A percentile compares a stretch with the other conserved stretches of the same genome.
Conservation (phyloP, 2,888 invertebrate genomes). For the Chymomyza amoena region DNA sequence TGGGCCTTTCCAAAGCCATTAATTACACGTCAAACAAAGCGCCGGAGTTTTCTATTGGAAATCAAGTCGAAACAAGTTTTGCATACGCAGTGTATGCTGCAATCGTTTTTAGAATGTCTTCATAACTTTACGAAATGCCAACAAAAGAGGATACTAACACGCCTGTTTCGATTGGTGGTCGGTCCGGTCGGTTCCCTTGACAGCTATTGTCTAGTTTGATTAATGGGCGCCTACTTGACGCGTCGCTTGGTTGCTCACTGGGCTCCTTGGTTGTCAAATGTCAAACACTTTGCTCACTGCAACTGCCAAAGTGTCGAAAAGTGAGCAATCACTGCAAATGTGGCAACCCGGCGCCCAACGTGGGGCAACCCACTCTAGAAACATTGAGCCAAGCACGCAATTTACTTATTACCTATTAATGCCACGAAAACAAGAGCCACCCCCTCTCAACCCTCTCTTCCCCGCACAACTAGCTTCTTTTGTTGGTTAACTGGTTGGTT, state of each 20-base stretch:
- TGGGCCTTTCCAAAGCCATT: conserved; percentile 37
- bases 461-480: not conserved
- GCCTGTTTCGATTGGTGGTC: conserved; percentile 29
- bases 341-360: conserved; percentile 30
- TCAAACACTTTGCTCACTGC: conserved; percentile 26
- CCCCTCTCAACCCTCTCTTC: not conserved
- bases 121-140: conserved; percentile 63
- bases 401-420: conserved; percentile 75
- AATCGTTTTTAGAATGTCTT: conserved; percentile 47
- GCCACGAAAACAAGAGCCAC: conserved; percentile 27
- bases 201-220: conserved; percentile 55
- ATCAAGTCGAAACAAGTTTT: conserved; percentile 37
- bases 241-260: not conserved
- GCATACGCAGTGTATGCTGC: conserved; percentile 37
- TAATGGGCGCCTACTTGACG: conserved; percentile 48
- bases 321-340: conserved; percentile 72
- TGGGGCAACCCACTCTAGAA: conserved; percentile 23
- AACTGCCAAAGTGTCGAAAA: conserved; percentile 58
- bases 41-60: not conserved
- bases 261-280: conserved; percentile 26
- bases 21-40: conserved; percentile 60
- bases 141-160: conserved; percentile 42
- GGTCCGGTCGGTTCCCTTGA: not conserved
- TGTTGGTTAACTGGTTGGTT: not conserved
- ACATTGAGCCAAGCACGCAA: conserved; percentile 61